A percentile compares a stretch with the other conserved stretches of the same genome.
These are phyloP conservation scores for Tethea ocularis DNA, from an alignment of 2,888 invertebrate genomes.

Conservation along the genomic window DNA sequence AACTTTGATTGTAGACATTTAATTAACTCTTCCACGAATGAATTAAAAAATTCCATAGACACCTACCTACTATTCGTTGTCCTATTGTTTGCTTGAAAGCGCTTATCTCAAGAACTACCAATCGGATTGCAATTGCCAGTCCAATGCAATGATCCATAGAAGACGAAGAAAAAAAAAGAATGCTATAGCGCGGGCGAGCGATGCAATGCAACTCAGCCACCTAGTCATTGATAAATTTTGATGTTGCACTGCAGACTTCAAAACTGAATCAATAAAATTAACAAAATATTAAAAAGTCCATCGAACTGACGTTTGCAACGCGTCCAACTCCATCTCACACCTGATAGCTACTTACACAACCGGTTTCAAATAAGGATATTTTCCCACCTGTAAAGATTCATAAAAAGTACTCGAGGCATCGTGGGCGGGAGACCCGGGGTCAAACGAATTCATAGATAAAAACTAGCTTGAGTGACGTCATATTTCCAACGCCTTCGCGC, in stretches of 20 bases:
- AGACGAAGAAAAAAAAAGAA: too few relatives aligned
- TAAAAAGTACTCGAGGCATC: constrained; percentile 38
- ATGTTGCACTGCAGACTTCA: neutral
- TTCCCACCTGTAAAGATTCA: constrained; percentile 37
- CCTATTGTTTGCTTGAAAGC: too few relatives aligned
- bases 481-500: constrained; percentile 21
- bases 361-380: constrained; percentile 22
- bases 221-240: too few relatives aligned
- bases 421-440: constrained; percentile 77
- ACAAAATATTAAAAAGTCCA: neutral
- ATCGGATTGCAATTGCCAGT: too few relatives aligned
- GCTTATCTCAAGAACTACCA: too few relatives aligned
- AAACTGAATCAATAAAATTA: neutral
- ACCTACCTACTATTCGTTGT: too few relatives aligned
- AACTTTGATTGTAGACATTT: neutral
- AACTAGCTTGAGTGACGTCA: constrained; percentile 65
- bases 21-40: neutral
- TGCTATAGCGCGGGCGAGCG: too few relatives aligned
- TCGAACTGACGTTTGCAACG: constrained; percentile 1
- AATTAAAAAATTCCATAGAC: too few relatives aligned
- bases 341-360: constrained; percentile 10
- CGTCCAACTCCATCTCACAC: constrained; percentile 11
- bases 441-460: constrained; percentile 76
- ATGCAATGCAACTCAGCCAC: too few relatives aligned
- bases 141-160: too few relatives aligned